Conservation (phyloP, 2,888 invertebrate genomes). For the Spisula solida region DNA sequence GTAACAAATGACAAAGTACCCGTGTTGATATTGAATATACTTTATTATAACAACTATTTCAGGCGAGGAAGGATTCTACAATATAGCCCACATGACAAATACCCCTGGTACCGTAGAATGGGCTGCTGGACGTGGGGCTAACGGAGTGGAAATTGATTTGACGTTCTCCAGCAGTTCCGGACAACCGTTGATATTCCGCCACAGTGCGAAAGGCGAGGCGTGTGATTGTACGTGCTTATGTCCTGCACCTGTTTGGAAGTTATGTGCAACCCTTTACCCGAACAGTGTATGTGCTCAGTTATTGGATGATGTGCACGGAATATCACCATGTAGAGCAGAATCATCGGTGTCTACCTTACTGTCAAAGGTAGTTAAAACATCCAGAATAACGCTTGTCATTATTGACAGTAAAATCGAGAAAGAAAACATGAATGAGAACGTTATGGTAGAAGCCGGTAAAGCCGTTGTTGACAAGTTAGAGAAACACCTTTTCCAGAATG, state of each 20-base stretch:
- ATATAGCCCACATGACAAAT: conserved; percentile 34
- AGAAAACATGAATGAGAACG: neutral
- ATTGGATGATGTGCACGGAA: neutral
- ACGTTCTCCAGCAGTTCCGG: conserved; percentile 31
- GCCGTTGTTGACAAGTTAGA: neutral
- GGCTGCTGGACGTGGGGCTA: conserved; percentile 45
- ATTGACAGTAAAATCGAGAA: conserved; percentile 38
- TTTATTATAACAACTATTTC: neutral
- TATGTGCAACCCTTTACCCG: conserved; percentile 18
- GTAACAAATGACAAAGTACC: no score
- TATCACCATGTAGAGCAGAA: conserved; percentile 37
- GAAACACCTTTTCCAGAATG: conserved; percentile 15
- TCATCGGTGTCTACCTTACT: conserved; percentile 4
- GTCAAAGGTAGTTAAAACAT: conserved; percentile 8
- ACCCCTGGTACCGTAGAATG: conserved; percentile 39
- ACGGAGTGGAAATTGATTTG: conserved; percentile 47
- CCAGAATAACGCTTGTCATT: neutral
- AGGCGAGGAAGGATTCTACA: neutral
- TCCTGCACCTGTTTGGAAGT: conserved; percentile 27
- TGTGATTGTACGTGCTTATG: conserved; percentile 52
- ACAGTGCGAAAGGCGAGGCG: conserved; percentile 30
- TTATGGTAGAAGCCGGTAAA: conserved; percentile 31
- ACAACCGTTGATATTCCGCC: neutral
- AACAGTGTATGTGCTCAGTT: conserved; percentile 45
- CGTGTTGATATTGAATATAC: no score